These are phyloP conservation scores for Oxystoma pomonae DNA, from an alignment of 2,888 invertebrate species.

Conservation along the genomic window DNA sequence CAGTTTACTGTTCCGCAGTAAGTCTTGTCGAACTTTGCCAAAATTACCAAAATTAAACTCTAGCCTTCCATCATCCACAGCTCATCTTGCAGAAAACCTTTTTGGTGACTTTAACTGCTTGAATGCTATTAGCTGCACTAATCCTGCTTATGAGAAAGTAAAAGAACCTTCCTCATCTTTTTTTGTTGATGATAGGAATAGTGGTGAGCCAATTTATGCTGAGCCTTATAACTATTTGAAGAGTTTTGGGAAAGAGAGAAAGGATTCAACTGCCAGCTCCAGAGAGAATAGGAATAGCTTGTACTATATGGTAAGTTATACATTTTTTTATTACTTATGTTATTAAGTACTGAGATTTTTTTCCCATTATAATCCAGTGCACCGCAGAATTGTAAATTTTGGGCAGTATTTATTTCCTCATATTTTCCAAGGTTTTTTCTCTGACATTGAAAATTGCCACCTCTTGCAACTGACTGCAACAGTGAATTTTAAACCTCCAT, in stretches of 20 bases:
- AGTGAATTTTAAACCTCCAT: no score
- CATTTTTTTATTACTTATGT: no score
- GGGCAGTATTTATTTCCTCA: no score
- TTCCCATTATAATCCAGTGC: no score
- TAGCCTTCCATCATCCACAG: not conserved
- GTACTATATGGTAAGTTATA: slow-evolving; percentile 53
- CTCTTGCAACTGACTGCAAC: no score
- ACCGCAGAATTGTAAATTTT: no score
- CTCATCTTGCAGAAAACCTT: slow-evolving; percentile 8
- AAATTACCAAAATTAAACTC: slow-evolving; percentile 6
- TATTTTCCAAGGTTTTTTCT: no score
- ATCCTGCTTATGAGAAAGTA: slow-evolving; percentile 39
- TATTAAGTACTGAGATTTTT: no score
- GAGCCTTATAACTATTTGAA: slow-evolving; percentile 51
- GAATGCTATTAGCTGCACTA: slow-evolving; percentile 41
- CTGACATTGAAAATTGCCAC: no score
- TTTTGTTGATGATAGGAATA: slow-evolving; percentile 37
- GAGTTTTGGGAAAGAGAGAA: slow-evolving; percentile 14
- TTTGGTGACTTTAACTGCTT: slow-evolving; percentile 43
- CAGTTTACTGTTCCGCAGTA: slow-evolving; percentile 35
- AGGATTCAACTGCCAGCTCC: slow-evolving; percentile 21
- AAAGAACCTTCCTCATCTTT: slow-evolving; percentile 41
- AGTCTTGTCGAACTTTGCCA: slow-evolving; percentile 23
- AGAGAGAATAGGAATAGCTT: slow-evolving; percentile 41
- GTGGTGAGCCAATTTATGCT: slow-evolving; percentile 60